phyloP scores from a whole-genome alignment of 1,140 invertebrate species.

The Helicoverpa zea region DNA sequence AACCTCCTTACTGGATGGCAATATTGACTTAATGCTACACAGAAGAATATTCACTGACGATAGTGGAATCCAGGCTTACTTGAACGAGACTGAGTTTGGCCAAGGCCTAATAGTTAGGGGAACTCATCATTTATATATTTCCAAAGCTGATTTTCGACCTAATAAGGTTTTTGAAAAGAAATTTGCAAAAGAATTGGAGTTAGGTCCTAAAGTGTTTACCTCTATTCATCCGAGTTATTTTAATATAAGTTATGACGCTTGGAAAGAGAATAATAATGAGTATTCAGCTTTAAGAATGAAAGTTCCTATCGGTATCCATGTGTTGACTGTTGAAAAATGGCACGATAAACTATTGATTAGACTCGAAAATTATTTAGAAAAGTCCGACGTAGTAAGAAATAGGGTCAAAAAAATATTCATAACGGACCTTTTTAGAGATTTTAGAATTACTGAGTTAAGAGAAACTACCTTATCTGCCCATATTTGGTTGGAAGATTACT shows the following conservation, averaged over 20 bases:
- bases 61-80: slow-evolving; percentile 93
- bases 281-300: slow-evolving; percentile 64
- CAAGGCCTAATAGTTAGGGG: slow-evolving; percentile 94
- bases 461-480: slow-evolving; percentile 91
- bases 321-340: slow-evolving; percentile 95
- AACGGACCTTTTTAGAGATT: slow-evolving; percentile 86
- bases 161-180: slow-evolving; percentile 75
- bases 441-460: slow-evolving; percentile 85
- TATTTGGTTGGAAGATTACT: slow-evolving; percentile 85
- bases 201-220: slow-evolving; percentile 58
- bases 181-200: slow-evolving; percentile 69
- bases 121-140: slow-evolving; percentile 86
- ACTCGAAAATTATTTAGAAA: slow-evolving; percentile 95
- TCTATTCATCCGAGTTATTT: slow-evolving; percentile 18
- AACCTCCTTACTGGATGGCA: slow-evolving; percentile 90
- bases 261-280: slow-evolving; percentile 59
- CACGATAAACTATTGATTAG: slow-evolving; percentile 90
- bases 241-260: slow-evolving; percentile 38
- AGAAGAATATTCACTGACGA: slow-evolving; percentile 95
- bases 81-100: slow-evolving; percentile 94
- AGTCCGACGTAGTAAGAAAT: slow-evolving; percentile 88
- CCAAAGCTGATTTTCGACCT: slow-evolving; percentile 65
- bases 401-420: slow-evolving; percentile 64
- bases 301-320: slow-evolving; percentile 93
- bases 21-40: slow-evolving; percentile 95